phyloP scores from a whole-genome alignment of 92 coral and sea anemone species.

The Heliopora coerulea region DNA sequence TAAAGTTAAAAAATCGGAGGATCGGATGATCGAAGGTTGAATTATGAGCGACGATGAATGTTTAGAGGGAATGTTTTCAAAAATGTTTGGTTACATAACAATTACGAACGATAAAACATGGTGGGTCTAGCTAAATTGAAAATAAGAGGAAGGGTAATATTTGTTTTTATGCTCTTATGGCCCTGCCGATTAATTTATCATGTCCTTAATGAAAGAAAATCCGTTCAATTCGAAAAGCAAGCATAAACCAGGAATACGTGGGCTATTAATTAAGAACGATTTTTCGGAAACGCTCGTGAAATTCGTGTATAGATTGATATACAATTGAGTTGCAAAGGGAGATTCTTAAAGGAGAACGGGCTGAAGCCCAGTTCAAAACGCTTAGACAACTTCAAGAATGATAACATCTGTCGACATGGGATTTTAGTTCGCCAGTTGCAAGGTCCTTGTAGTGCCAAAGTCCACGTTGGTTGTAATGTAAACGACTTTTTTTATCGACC shows the following conservation, averaged over 20 bases:
- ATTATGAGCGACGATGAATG: background rate
- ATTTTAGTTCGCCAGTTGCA: too few species aligned
- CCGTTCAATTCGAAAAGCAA: background rate
- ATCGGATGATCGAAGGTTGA: background rate
- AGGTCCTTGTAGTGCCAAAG: too few species aligned
- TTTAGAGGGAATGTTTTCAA: background rate
- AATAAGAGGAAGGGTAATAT: background rate
- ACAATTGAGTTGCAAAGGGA: too few species aligned
- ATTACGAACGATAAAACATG: background rate
- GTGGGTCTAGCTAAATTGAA: background rate
- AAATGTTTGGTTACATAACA: background rate
- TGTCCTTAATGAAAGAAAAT: background rate
- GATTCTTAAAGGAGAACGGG: too few species aligned
- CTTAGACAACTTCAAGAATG: too few species aligned
- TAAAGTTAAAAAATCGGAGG: background rate
- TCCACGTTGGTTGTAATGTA: too few species aligned
- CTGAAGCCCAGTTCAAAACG: too few species aligned
- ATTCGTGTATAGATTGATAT: background rate
- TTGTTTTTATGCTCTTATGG: background rate
- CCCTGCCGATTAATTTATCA: background rate
- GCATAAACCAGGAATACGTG: background rate
- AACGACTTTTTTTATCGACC: too few species aligned
- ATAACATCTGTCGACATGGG: too few species aligned
- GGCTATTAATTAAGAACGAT: background rate
- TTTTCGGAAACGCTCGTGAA: background rate